Evolutionary conservation across 2,888 invertebrate genomes (phyloP).

Genomic region (Mesopsocus fuscifrons): DNA sequence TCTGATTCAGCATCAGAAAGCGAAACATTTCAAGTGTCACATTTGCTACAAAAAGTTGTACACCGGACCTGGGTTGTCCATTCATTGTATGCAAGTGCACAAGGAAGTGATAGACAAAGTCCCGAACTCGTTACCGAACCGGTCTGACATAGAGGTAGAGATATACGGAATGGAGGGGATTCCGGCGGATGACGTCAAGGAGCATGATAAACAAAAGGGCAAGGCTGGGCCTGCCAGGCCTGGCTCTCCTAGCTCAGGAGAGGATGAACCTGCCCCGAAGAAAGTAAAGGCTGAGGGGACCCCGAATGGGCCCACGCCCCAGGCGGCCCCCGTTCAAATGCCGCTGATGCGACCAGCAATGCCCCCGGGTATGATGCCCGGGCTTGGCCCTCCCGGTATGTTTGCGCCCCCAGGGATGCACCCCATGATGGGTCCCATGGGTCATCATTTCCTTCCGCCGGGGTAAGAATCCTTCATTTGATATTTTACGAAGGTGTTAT

Average conservation of each 20-base stretch:
- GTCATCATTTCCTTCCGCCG: constrained; percentile 50
- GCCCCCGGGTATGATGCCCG: constrained; percentile 40
- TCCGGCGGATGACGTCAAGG: constrained; percentile 82
- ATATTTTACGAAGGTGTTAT: too few species aligned
- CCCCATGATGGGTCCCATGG: constrained; percentile 40
- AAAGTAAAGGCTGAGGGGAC: constrained; percentile 51
- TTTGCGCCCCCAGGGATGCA: constrained; percentile 31
- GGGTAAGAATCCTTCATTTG: constrained; percentile 27
- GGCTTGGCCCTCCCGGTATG: constrained; percentile 26
- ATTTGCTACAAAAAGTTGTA: constrained; percentile 99
- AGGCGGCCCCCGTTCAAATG: constrained; percentile 35
- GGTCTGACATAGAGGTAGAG: constrained; percentile 97
- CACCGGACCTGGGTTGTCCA: constrained; percentile 93
- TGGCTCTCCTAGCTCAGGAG: constrained; percentile 62
- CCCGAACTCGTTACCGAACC: constrained; percentile 92
- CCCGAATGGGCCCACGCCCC: constrained; percentile 34
- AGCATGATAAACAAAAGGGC: constrained; percentile 73
- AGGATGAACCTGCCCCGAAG: constrained; percentile 65
- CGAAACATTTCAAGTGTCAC: constrained; percentile 99
- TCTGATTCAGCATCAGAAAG: constrained; percentile 97
- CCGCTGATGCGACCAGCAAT: constrained; percentile 43
- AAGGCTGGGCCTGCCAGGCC: constrained; percentile 29
- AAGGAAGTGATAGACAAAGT: constrained; percentile 99
- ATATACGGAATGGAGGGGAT: constrained; percentile 99
- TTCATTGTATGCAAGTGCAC: constrained; percentile 99